Conservation (phyloP, 2,797 vertebrate genomes). For the Eptatretus atami region DNA sequence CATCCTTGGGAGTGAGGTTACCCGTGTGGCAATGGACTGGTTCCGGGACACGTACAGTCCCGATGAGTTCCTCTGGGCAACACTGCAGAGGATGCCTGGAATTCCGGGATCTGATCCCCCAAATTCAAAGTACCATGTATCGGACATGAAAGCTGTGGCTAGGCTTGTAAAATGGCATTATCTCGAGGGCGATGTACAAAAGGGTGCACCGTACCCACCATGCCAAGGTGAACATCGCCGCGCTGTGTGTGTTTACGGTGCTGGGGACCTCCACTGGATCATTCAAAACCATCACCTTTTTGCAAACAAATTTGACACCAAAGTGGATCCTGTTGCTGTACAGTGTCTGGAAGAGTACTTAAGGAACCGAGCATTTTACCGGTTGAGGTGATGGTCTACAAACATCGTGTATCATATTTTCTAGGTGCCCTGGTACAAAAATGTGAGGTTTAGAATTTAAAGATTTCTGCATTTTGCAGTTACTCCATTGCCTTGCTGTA, state of each 20-base stretch:
- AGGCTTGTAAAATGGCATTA: conserved; percentile 43
- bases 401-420: no score
- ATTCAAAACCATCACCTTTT: conserved; percentile 42
- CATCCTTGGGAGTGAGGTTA: conserved; percentile 18
- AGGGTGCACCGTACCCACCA: conserved; percentile 24
- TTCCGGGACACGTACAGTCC: conserved; percentile 46
- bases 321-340: conserved; percentile 24
- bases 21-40: conserved; percentile 30
- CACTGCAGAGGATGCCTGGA: conserved; percentile 34
- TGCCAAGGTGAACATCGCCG: conserved; percentile 31
- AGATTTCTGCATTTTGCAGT: no score
- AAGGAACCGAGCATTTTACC: conserved; percentile 23
- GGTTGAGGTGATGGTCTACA: no score
- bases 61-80: conserved; percentile 54
- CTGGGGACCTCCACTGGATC: conserved; percentile 40
- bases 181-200: conserved; percentile 22
- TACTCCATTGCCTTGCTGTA: no score
- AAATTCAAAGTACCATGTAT: conserved; percentile 26
- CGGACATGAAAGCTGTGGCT: conserved; percentile 31
- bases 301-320: conserved; percentile 51
- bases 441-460: no score
- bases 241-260: conserved; percentile 34
- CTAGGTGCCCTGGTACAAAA: no score
- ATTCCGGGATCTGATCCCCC: conserved; percentile 26
- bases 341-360: conserved; percentile 44